Conservation (phyloP, 2,888 invertebrate genomes). For the Netelia fuscicornis region DNA sequence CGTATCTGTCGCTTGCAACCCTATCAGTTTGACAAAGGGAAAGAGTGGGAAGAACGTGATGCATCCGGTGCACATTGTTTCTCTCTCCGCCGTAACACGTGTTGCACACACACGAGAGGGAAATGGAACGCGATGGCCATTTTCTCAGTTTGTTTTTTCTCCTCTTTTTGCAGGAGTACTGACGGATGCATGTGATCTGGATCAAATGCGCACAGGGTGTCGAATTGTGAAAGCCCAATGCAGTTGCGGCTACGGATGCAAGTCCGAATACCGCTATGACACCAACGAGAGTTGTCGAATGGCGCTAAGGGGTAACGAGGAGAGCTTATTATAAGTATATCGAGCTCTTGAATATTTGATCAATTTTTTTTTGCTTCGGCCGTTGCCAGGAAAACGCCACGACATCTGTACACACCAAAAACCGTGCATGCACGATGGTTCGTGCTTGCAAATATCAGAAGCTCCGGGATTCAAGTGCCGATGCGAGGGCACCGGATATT, state of each 20-base stretch:
- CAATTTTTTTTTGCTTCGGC: background rate
- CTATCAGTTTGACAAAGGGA: constrained; percentile 55
- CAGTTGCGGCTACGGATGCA: constrained; percentile 89
- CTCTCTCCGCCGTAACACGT: constrained; percentile 53
- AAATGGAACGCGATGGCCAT: constrained; percentile 21
- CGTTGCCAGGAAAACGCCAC: constrained; percentile 84
- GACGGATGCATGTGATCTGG: constrained; percentile 86
- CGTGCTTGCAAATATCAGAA: constrained; percentile 89
- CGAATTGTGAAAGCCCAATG: constrained; percentile 88
- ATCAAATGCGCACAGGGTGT: constrained; percentile 88
- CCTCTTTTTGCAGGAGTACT: constrained; percentile 68
- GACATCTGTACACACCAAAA: constrained; percentile 88
- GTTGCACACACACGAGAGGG: constrained; percentile 46
- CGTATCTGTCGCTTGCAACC: constrained; percentile 43
- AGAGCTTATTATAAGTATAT: background rate
- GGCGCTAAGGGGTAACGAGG: constrained; percentile 83
- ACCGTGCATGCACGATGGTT: constrained; percentile 89
- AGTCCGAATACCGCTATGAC: constrained; percentile 88
- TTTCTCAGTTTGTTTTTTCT: constrained; percentile 4
- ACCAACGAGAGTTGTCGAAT: constrained; percentile 87
- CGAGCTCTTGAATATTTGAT: constrained; percentile 23
- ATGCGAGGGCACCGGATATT: constrained; percentile 91
- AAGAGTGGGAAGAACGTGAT: constrained; percentile 73
- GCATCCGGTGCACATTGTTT: constrained; percentile 73
- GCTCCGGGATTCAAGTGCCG: constrained; percentile 89